A percentile compares a stretch with the other conserved stretches of the same genome.
phyloP scores from a whole-genome alignment of 2,888 invertebrate species.

The Agriopis aurantiaria region DNA sequence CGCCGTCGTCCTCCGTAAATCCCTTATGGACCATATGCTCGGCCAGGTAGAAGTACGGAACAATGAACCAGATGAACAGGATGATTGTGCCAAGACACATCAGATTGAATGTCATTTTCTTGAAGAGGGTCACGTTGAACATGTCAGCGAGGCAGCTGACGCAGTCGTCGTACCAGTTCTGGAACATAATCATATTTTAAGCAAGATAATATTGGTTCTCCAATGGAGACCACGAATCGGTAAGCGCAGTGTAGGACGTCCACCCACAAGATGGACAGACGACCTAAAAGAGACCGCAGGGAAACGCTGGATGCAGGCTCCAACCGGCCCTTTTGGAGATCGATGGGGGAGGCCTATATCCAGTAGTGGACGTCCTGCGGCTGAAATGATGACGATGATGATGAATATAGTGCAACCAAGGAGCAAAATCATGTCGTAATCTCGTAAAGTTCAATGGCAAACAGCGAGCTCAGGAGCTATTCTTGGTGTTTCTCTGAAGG shows the following conservation, averaged over 20 bases:
- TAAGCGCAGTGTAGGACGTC: too few species aligned
- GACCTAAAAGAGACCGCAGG: too few species aligned
- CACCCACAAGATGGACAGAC: too few species aligned
- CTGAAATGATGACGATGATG: too few species aligned
- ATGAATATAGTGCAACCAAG: not conserved
- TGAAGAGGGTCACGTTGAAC: conserved; percentile 93
- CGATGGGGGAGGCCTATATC: too few species aligned
- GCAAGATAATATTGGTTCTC: not conserved
- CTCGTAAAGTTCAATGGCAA: too few species aligned
- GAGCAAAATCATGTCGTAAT: not conserved
- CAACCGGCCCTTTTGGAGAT: too few species aligned
- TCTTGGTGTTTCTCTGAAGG: too few species aligned
- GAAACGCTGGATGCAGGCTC: too few species aligned
- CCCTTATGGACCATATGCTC: conserved; percentile 91
- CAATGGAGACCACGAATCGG: too few species aligned
- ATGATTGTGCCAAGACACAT: conserved; percentile 95
- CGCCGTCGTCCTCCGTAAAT: conserved; percentile 90
- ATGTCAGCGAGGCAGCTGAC: conserved; percentile 71
- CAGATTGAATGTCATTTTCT: conserved; percentile 91
- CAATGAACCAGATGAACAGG: conserved; percentile 97
- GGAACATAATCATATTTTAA: conserved; percentile 31
- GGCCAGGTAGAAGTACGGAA: conserved; percentile 97
- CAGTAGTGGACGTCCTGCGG: too few species aligned
- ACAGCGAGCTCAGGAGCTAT: too few species aligned
- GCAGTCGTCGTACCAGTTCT: conserved; percentile 81